Conservation (phyloP, 92 coral and sea anemone genomes). For the Paramuricea clavata region DNA sequence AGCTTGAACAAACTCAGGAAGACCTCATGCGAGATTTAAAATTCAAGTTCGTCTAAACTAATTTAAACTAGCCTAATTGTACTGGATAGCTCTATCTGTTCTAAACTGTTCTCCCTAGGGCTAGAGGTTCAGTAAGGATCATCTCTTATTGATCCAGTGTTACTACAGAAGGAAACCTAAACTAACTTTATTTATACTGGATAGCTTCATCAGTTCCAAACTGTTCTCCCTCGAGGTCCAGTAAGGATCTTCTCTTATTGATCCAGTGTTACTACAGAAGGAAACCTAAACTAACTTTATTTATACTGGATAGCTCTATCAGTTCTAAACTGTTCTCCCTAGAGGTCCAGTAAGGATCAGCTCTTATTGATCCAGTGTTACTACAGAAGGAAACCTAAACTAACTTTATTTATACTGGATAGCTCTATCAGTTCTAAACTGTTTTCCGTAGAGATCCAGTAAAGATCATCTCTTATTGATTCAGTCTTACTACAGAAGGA, state of each 20-base stretch:
- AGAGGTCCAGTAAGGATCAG: no score
- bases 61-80: no score
- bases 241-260: neutral
- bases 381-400: neutral
- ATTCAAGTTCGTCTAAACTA: slow-evolving; percentile 76
- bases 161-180: neutral
- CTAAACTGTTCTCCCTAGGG: neutral
- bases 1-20: slow-evolving; percentile 92
- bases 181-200: neutral
- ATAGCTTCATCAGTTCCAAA: neutral
- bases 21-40: slow-evolving; percentile 91
- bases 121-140: neutral
- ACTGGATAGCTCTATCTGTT: neutral
- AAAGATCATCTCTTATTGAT: no score
- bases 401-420: slow-evolving; percentile 8
- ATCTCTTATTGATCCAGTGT: slow-evolving; percentile 3
- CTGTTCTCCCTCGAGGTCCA: neutral
- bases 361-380: no score
- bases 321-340: no score
- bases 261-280: neutral
- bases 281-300: no score
- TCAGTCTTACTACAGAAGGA: no score
- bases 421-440: neutral
- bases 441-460: neutral
- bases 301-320: no score